phyloP scores from a whole-genome alignment of 2,113 vertebrate species.

The Myiozetetes cayanensis region DNA sequence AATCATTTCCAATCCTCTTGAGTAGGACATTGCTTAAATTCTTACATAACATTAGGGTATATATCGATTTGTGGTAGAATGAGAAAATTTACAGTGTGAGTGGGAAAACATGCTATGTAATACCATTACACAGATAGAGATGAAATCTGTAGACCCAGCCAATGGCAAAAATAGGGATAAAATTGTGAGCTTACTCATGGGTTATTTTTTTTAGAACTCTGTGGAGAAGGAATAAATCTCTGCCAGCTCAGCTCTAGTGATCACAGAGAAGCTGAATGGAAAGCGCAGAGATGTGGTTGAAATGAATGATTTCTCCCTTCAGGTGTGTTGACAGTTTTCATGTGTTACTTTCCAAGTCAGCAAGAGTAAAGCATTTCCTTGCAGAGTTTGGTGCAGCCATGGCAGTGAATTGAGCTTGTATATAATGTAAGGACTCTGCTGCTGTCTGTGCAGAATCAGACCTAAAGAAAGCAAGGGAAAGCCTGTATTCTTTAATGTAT shows the following conservation, averaged over 20 bases:
- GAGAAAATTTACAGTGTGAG: neutral
- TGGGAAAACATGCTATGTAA: neutral
- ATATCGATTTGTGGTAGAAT: neutral
- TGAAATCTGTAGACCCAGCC: neutral
- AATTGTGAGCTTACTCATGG: neutral
- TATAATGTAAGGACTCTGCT: neutral
- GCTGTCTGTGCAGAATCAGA: neutral
- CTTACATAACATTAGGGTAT: neutral
- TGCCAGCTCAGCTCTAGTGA: neutral
- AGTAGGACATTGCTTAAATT: neutral
- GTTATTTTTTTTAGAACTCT: neutral
- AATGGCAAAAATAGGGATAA: neutral
- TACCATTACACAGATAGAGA: neutral
- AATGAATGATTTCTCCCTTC: neutral
- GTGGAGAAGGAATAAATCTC: neutral
- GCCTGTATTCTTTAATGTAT: neutral
- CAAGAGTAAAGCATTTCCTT: neutral
- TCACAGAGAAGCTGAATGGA: neutral
- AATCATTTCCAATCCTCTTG: neutral
- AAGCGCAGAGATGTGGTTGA: neutral
- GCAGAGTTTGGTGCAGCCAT: neutral
- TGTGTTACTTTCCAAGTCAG: neutral
- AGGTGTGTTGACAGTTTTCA: neutral
- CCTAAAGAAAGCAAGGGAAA: neutral
- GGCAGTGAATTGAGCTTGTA: neutral